Base-by-base conservation (phyloP, 2,888 invertebrate species). In the Trileptium ribeirensis region DNA sequence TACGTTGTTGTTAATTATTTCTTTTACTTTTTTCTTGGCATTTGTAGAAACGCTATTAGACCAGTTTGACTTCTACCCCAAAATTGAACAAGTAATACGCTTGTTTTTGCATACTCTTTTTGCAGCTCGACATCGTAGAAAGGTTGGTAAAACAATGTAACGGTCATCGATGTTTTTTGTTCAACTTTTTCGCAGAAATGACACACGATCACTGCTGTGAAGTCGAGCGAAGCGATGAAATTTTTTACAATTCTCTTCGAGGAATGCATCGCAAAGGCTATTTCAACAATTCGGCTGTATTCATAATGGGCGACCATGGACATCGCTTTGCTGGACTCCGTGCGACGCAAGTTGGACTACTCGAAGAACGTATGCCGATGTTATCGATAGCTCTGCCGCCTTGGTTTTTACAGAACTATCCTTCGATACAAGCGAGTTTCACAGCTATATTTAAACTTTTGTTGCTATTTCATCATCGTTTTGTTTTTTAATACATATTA, bases 361-460 rank as follows among this genome's bases (percentile, higher is more conserved):
- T 81, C 8, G 81, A 81, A 79, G 81, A 81, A 67, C 77, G 81
- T 1, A 38, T 51, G 77, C 81, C 81, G 2, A 80, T 81, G 78
- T 81, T 81, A 40, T n/a, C 31, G 1, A 40, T 81, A 31, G 24
- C 31, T 29, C 75, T 81, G 34, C 81, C 81, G 64, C 33, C 3
- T 1, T 81, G 81, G 81, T 81, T 81, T 77, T 81, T 77, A 31
- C 3, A 36, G 3, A 81, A 79, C 29, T 34, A 81, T 77, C 81
- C 81, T 2, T 1, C 31, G 1, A 80, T n/a, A n/a, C n/a, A n/a
- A n/a, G n/a, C n/a, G n/a, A n/a, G n/a, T n/a, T n/a, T n/a, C n/a
- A n/a, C n/a, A n/a, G n/a, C n/a, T n/a, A n/a, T n/a, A n/a, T n/a
- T n/a, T n/a, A n/a, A n/a, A n/a, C n/a, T n/a, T n/a, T n/a, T n/a